Evolutionary conservation across 2,113 vertebrate species (phyloP), one percentile per base, ranked within the genome.

Genomic region (Tragelaphus imberbis): DNA sequence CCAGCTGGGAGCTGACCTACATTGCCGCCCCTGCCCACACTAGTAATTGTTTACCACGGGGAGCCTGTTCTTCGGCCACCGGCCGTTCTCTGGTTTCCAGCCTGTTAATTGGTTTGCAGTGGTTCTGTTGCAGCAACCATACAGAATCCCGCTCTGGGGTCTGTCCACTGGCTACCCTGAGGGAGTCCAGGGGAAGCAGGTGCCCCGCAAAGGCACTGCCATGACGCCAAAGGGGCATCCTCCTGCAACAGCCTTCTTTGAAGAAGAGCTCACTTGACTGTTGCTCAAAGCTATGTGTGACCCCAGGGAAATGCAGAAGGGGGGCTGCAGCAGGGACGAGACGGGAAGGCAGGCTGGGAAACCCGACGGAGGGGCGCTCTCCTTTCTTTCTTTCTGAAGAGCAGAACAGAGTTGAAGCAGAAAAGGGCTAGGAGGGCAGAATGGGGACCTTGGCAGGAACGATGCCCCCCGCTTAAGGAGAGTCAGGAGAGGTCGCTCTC

Each of bases 1-100:
- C 98, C 77, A 65, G 91, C 98, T 98, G 98, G 89, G 97, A 97
- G 90, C 93, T 98, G 98, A 97, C 98, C 98, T 97, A 98, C 79
- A 97, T 98, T 1, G 44, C 95, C 0, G 4, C 84, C 61, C 68
- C 97, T 94, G 92, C 91, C 94, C 94, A 92, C 91, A n/a, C 77
- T 81, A 93, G 94, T 96, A 97, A 98, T 97, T 97, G 96, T 93
- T 65, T 91, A 51, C 97, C 91, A 19, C 23, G 5, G 97, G 97
- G 97, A 0, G 89, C 90, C 94, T 96, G 84, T 96, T 91, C 97
- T 91, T 36, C 47, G 89, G 96, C 95, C 97, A 84, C 59, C 1
- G 2, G 84, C 91, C 82, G 15, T 63, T 36, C 93, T 30, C 96
- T 19, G 68, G 25, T 36, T 80, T 93, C 63, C 94, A 77, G 88